Percentiles rank a stretch among this genome's conserved stretches.
These are phyloP conservation scores for Drosophila birchii DNA, from an alignment of 2,888 invertebrate species.

Conservation along the genomic window DNA sequence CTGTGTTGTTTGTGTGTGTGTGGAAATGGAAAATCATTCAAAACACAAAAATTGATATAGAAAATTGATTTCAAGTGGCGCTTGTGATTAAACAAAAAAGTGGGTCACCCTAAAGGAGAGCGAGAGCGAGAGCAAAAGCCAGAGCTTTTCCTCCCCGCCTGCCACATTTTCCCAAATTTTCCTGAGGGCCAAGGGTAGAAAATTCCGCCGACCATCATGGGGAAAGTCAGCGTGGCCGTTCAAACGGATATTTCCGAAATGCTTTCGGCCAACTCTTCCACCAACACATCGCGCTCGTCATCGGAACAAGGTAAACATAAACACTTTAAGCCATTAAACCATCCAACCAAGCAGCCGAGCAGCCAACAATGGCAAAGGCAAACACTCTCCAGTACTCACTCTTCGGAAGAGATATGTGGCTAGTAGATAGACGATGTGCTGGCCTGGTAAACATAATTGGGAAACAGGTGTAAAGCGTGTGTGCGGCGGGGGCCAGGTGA, in stretches of 20 bases:
- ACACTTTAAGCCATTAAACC: slow-evolving; percentile 24
- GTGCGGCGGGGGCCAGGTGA: not conserved
- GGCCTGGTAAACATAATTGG: slow-evolving; percentile 49
- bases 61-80: slow-evolving; percentile 74
- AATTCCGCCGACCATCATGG: slow-evolving; percentile 45
- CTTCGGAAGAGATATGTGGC: slow-evolving; percentile 3
- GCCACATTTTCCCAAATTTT: not conserved
- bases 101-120: slow-evolving; percentile 64
- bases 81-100: slow-evolving; percentile 52
- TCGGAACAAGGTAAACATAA: slow-evolving; percentile 81
- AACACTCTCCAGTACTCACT: slow-evolving; percentile 8
- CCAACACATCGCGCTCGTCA: slow-evolving; percentile 76
- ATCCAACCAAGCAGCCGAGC: slow-evolving; percentile 3
- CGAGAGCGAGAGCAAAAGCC: slow-evolving; percentile 22
- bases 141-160: slow-evolving; percentile 10
- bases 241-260: slow-evolving; percentile 84
- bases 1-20: slow-evolving; percentile 10
- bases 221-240: slow-evolving; percentile 82
- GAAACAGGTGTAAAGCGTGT: slow-evolving; percentile 66
- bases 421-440: slow-evolving; percentile 49
- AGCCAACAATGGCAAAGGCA: slow-evolving; percentile 9
- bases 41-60: slow-evolving; percentile 71
- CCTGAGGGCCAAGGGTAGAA: slow-evolving; percentile 16
- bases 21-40: slow-evolving; percentile 60
- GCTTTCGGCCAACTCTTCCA: slow-evolving; percentile 75